Evolutionary conservation across 2,888 invertebrate species (phyloP).

Genomic region (Lochmaea crataegi): DNA sequence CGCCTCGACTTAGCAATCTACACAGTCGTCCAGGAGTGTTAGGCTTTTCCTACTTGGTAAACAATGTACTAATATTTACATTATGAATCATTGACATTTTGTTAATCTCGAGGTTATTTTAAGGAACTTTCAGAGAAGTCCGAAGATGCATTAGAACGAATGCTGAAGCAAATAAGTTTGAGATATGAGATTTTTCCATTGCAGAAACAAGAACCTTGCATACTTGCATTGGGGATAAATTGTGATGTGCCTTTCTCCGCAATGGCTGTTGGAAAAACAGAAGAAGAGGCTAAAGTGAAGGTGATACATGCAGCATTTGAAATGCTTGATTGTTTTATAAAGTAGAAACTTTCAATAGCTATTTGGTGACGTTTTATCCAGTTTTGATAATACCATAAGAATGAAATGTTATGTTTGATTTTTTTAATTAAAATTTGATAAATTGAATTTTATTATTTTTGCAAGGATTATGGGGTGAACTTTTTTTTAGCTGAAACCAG

Average conservation of each 20-base stretch:
- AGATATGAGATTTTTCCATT: conserved; percentile 45
- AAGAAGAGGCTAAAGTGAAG: conserved; percentile 42
- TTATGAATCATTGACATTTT: no score
- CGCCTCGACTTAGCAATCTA: no score
- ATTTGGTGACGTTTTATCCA: not conserved
- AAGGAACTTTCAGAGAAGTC: conserved; percentile 51
- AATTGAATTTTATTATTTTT: no score
- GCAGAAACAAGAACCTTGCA: conserved; percentile 47
- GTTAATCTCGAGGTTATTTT: conserved; percentile 30
- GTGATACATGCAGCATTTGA: conserved; percentile 46
- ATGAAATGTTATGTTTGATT: no score
- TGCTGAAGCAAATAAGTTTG: conserved; percentile 52
- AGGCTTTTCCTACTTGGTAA: no score
- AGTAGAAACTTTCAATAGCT: not conserved
- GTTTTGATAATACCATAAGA: no score
- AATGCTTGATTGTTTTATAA: conserved; percentile 45
- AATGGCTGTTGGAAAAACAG: conserved; percentile 37
- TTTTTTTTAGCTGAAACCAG: no score
- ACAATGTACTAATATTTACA: no score
- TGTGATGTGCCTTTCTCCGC: conserved; percentile 55
- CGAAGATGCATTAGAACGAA: conserved; percentile 49
- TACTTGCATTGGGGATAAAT: conserved; percentile 49
- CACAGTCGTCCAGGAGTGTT: no score
- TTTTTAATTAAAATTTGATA: no score
- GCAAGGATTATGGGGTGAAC: no score